A percentile compares a stretch with the other conserved stretches of the same genome.
Evolutionary conservation across 2,888 invertebrate species (phyloP).

Genomic region (Xanthorhoe designata): DNA sequence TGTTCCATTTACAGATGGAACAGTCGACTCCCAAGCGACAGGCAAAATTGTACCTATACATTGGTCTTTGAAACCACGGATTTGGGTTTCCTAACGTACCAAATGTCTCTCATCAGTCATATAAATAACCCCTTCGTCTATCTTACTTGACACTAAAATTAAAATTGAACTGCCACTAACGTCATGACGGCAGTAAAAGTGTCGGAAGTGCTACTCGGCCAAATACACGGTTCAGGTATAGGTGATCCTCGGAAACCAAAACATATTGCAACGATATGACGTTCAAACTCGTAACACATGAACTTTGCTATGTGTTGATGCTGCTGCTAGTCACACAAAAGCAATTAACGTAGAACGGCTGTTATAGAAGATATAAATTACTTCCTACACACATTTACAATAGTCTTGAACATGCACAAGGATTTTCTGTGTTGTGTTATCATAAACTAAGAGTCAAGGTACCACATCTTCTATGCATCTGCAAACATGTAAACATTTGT

Average conservation of each 20-base stretch:
- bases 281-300: conserved; percentile 9
- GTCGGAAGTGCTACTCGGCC: conserved; percentile 6
- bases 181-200: conserved; percentile 9
- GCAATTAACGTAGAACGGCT: not conserved
- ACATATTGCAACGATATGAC: conserved; percentile 17
- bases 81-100: too few relatives aligned
- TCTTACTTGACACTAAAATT: not conserved
- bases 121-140: not conserved
- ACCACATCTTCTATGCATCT: not conserved
- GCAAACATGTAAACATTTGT: not conserved
- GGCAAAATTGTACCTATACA: too few relatives aligned
- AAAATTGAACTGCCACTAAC: not conserved
- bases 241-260: conserved; percentile 10
- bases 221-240: conserved; percentile 7
- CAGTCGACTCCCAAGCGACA: too few relatives aligned
- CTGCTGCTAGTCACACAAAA: not conserved
- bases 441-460: not conserved
- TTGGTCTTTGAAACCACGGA: too few relatives aligned
- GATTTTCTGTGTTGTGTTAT: not conserved
- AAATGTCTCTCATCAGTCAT: too few relatives aligned
- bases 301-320: conserved; percentile 11
- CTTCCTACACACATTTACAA: not conserved
- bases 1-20: too few relatives aligned
- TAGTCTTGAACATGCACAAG: not conserved
- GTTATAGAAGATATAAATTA: not conserved